Percentiles rank a stretch among this genome's conserved stretches.
phyloP scores from a whole-genome alignment of 2,888 invertebrate species.

The Aphidoletes aphidimyza region DNA sequence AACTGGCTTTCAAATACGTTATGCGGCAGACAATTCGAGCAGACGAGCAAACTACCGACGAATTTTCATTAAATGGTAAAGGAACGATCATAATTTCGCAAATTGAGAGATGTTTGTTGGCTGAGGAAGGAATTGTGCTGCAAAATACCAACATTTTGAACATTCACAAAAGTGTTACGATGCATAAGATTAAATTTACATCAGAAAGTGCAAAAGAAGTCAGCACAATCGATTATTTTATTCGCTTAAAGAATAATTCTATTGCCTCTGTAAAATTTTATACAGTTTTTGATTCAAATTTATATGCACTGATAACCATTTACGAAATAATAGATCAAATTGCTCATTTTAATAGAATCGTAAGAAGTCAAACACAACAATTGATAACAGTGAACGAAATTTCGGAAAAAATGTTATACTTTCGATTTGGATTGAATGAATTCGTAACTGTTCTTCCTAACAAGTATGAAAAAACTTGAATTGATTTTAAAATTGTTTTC shows the following conservation, averaged over 20 bases:
- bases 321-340: not conserved
- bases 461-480: not conserved
- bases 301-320: not conserved
- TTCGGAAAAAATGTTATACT: not conserved
- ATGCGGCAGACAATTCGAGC: not conserved
- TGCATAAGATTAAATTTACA: not conserved
- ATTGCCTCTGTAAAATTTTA: not conserved
- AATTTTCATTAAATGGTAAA: not conserved
- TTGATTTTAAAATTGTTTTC: no score
- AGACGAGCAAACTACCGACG: no score
- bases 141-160: not conserved
- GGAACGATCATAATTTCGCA: not conserved
- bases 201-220: not conserved
- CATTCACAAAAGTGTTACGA: not conserved
- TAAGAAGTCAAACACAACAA: not conserved
- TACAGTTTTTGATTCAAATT: not conserved
- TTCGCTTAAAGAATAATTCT: not conserved
- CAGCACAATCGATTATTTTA: constrained; percentile 15
- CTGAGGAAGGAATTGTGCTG: not conserved
- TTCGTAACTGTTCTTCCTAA: not conserved
- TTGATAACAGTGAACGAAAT: not conserved
- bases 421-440: not conserved
- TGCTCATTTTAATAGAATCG: constrained; percentile 5
- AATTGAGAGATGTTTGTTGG: not conserved
- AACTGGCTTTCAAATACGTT: not conserved